These are phyloP conservation scores for Baryphthengus martii DNA, from an alignment of 2,113 vertebrate species.

Conservation along the genomic window DNA sequence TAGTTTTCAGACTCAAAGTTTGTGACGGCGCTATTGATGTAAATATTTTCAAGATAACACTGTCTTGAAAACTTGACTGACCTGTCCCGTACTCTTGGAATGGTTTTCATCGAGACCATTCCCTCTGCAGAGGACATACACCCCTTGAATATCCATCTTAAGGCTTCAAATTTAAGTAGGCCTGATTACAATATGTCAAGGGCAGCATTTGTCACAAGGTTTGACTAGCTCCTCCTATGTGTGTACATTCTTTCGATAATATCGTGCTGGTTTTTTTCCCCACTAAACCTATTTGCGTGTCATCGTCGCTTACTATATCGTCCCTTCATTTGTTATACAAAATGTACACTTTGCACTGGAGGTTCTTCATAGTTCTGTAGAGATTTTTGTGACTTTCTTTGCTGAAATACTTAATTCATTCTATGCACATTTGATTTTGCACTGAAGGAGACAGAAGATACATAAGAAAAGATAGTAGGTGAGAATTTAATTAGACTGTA, in stretches of 20 bases:
- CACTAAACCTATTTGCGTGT: neutral
- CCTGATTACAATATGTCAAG: neutral
- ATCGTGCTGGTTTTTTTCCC: neutral
- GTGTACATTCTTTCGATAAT: neutral
- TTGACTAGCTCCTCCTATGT: neutral
- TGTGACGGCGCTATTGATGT: neutral
- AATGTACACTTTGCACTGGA: neutral
- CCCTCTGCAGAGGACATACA: neutral
- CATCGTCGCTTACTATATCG: neutral
- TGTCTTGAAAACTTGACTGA: neutral
- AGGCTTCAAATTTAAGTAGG: neutral
- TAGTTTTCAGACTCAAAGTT: neutral
- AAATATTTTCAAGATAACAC: neutral
- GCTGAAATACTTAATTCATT: neutral
- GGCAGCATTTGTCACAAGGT: neutral
- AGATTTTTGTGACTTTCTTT: neutral
- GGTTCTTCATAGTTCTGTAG: neutral
- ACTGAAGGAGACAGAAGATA: neutral
- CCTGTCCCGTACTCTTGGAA: neutral
- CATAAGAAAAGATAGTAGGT: neutral
- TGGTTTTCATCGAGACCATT: neutral
- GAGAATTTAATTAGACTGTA: neutral
- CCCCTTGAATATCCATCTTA: neutral
- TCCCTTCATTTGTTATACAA: neutral
- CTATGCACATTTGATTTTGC: neutral